Evolutionary conservation across 2,113 vertebrate species (phyloP).

Genomic region (Chlorodrepanis virens): DNA sequence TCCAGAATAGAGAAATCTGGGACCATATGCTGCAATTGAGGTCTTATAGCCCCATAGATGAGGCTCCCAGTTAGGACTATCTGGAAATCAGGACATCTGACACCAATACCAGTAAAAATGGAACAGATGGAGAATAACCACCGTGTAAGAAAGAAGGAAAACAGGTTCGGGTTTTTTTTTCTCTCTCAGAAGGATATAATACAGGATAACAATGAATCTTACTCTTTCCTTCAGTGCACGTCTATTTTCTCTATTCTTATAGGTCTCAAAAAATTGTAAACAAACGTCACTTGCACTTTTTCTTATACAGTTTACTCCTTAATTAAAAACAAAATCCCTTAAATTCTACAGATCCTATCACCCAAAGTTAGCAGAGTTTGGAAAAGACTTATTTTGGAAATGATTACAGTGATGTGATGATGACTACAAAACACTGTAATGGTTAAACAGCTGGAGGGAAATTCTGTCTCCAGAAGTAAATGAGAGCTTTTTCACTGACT

Average conservation of each 20-base stretch:
- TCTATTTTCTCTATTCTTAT: neutral
- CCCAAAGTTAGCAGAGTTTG: neutral
- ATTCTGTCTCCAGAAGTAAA: neutral
- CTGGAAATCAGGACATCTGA: neutral
- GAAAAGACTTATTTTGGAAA: neutral
- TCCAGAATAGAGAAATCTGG: neutral
- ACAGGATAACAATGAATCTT: neutral
- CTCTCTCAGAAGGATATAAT: neutral
- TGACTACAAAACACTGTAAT: neutral
- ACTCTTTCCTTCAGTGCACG: neutral
- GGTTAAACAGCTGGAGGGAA: neutral
- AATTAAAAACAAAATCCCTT: neutral
- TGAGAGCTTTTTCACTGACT: neutral
- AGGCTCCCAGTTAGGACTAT: neutral
- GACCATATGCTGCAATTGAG: neutral
- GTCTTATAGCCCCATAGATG: rapidly evolving
- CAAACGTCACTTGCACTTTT: neutral
- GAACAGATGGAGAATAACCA: neutral
- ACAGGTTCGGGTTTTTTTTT: neutral
- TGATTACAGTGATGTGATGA: neutral
- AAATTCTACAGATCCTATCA: neutral
- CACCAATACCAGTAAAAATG: neutral
- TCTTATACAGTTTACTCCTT: neutral
- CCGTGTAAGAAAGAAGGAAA: neutral
- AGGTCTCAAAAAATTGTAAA: neutral